phyloP scores from a whole-genome alignment of 1,140 invertebrate species.

The Aethina tumida region DNA sequence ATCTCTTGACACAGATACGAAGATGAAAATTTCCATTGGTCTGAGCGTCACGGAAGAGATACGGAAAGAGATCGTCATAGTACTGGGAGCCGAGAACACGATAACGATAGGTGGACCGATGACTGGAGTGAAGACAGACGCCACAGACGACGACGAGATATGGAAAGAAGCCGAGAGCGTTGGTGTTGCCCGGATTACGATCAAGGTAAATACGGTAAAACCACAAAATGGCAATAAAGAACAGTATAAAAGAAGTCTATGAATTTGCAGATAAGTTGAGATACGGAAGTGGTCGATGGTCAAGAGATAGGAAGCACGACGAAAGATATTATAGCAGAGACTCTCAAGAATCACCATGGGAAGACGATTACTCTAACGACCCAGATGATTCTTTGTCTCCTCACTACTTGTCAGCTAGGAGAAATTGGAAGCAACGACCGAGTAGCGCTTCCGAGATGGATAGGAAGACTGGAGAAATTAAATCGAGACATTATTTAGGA shows the following conservation, averaged over 20 bases:
- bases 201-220: conserved; percentile 22
- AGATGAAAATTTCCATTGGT: conserved; percentile 29
- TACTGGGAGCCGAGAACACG: conserved; percentile 19
- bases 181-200: conserved; percentile 36
- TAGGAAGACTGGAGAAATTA: conserved; percentile 39
- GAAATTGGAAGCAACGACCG: conserved; percentile 51
- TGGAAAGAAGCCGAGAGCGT: conserved; percentile 21
- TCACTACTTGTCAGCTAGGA: conserved; percentile 40
- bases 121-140: conserved; percentile 24
- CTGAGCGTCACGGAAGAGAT: conserved; percentile 23
- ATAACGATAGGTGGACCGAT: conserved; percentile 28
- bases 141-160: conserved; percentile 18
- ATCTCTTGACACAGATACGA: conserved; percentile 30
- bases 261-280: too few species aligned
- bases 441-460: conserved; percentile 49
- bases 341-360: conserved; percentile 44
- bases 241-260: background rate
- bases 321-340: conserved; percentile 34
- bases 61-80: conserved; percentile 22
- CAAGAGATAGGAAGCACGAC: conserved; percentile 32
- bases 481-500: conserved; percentile 34
- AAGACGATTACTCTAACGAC: conserved; percentile 39
- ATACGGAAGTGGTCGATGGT: too few species aligned
- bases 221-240: background rate
- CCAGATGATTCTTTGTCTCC: conserved; percentile 32